Evolutionary conservation across 2,888 invertebrate species (phyloP), one percentile per base, ranked within the genome.

Genomic region (Caradrina clavipalpis): DNA sequence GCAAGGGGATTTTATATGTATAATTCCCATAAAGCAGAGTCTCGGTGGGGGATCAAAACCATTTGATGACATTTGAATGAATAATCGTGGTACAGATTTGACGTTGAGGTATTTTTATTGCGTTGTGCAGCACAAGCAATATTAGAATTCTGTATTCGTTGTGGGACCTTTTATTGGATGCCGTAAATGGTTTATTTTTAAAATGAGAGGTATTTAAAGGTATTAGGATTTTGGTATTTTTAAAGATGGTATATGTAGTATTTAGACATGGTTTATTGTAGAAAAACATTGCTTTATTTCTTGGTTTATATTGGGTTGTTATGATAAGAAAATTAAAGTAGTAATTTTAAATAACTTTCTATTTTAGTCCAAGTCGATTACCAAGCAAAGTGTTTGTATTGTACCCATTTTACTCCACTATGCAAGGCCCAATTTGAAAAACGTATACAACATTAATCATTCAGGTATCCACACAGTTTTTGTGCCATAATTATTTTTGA

Each of bases 51-150:
- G 39, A 56, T 47, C 60, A 47, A 49, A 86, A 86, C 82, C 85
- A 85, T 87, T 86, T 83, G 86, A 90, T 92, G 92, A 92, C 89
- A 94, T 94, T 93, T 90, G 88, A 93, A 94, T 94, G 93, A 95
- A 93, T 93, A 93, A 94, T 94, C 89, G 92, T 90, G 86, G 87
- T 86, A 84, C 88, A 91, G 92, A 94, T 94, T 94, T 94, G 94
- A 94, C 92, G 88, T 31, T 86, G 88, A 91, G 92, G 92, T 91
- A 94, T 95, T 94, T 95, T 94, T 95, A 94, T 94, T 94, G 89
- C 92, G 88, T 84, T 80, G 26, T 26, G 87, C 88, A 82, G 85
- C 87, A 88, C 87, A 89, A 88, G 87, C 89, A 87, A 90, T 91
- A 92, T 93, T 88, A 88, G 87, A 91, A 91, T 90, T 88, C 82